Evolutionary conservation across 2,888 invertebrate species (phyloP), one percentile per base, ranked within the genome.

Genomic region (Nephrotoma guestfalica): DNA sequence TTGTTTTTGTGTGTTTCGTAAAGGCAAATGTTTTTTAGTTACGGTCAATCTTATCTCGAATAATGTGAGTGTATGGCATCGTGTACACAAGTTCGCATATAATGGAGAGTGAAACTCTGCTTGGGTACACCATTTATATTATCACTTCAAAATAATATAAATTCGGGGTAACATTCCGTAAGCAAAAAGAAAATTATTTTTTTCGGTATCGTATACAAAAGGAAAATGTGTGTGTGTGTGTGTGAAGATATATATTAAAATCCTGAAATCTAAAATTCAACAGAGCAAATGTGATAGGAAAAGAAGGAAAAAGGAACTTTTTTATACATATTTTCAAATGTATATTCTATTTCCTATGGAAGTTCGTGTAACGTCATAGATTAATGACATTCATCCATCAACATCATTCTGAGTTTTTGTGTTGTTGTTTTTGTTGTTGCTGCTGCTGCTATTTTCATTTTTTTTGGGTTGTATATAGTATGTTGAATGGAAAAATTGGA

Each of bases 331-430:
- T 41, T 84, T 84, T 84, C 42, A 41, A 84, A 84, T 84, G 84
- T 84, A 84, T 84, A 84, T 84, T 84, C 84, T 84, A 89, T 88
- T 89, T 89, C 88, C 89, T 89, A 88, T 89, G 90, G 90, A 88
- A 92, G 91, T 90, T 91, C 86, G 86, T 86, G 86, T 86, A 84
- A 91, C 91, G 92, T 91, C 91, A 91, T 91, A 91, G 92, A 91
- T 91, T 92, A 91, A 91, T 91, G 91, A 89, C 90, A 89, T 89
- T 90, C 90, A 91, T 91, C 89, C 90, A 90, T 91, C 91, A 91
- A 91, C 90, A 91, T 91, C 91, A 91, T 90, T 91, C 91, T 57
- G 86, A 42, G 43, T 30, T 40, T 86, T 86, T 45, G 86, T 45
- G 42, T 43, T 18, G 41, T 6, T 87, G 87, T 87, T 87, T 87